These are phyloP conservation scores for Drosophila nigromelanica DNA, from an alignment of 1,140 invertebrate species.

Conservation along the genomic window DNA sequence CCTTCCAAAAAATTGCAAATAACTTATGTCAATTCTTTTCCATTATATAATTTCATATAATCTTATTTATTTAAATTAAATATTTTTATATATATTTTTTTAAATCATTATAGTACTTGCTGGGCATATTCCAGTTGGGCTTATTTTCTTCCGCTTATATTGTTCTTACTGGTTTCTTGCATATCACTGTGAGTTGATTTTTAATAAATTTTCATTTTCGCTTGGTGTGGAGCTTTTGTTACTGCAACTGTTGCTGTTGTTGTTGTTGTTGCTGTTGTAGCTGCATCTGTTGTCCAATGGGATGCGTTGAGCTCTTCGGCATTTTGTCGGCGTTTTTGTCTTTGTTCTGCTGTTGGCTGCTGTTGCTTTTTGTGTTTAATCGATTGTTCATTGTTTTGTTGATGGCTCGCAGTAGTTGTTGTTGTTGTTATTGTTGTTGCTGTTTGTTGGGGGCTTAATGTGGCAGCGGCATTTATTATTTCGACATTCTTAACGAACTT, in stretches of 20 bases:
- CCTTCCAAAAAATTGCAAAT: too few relatives aligned
- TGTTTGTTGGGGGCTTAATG: conserved; percentile 58
- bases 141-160: neutral
- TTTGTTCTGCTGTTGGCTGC: conserved; percentile 55
- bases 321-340: conserved; percentile 54
- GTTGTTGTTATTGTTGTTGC: conserved; percentile 19
- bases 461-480: conserved; percentile 78
- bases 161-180: conserved; percentile 59
- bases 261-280: conserved; percentile 23
- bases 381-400: conserved; percentile 68
- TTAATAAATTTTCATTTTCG: conserved; percentile 76
- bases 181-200: conserved; percentile 69
- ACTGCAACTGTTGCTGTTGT: conserved; percentile 5
- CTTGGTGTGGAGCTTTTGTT: conserved; percentile 30
- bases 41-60: neutral
- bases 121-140: neutral
- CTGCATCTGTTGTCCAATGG: conserved; percentile 48
- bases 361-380: conserved; percentile 62
- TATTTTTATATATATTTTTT: too few relatives aligned
- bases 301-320: conserved; percentile 42
- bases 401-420: conserved; percentile 43
- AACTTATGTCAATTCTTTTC: too few relatives aligned
- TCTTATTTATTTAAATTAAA: neutral
- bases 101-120: neutral
- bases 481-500: conserved; percentile 83